A percentile compares a stretch with the other conserved stretches of the same genome.
Conservation (phyloP, 2,888 invertebrate species). For the Ditula angustiorana region DNA sequence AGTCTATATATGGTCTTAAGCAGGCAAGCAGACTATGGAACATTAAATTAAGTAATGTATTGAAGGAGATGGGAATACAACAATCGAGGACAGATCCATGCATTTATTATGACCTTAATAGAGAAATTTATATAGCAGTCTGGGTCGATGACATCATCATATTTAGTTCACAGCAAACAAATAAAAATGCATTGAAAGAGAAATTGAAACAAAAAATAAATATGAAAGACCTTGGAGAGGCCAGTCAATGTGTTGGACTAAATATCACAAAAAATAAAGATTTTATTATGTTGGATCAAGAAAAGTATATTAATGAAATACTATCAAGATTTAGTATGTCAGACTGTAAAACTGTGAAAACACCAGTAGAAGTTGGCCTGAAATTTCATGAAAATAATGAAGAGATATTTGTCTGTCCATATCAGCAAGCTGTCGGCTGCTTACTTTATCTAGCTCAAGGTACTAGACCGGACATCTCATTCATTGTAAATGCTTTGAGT, state of each 20-base stretch:
- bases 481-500: slow-evolving; percentile 45
- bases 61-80: no score
- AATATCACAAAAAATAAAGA: slow-evolving; percentile 44
- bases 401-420: slow-evolving; percentile 35
- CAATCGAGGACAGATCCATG: no score
- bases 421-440: slow-evolving; percentile 45
- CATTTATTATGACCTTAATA: no score
- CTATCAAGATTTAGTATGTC: slow-evolving; percentile 43
- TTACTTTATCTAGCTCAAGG: slow-evolving; percentile 45
- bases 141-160: no score
- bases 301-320: slow-evolving; percentile 46
- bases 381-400: slow-evolving; percentile 44
- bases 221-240: slow-evolving; percentile 40
- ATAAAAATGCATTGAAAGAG: no score
- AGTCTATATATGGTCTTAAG: no score
- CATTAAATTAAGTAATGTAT: no score
- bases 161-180: no score
- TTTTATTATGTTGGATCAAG: no score
- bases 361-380: slow-evolving; percentile 44
- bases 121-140: no score
- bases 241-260: slow-evolving; percentile 39
- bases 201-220: no score
- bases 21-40: no score
- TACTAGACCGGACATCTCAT: slow-evolving; percentile 47
- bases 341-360: slow-evolving; percentile 44